phyloP scores from a whole-genome alignment of 2,888 invertebrate species.

The Synergus laeviventris region DNA sequence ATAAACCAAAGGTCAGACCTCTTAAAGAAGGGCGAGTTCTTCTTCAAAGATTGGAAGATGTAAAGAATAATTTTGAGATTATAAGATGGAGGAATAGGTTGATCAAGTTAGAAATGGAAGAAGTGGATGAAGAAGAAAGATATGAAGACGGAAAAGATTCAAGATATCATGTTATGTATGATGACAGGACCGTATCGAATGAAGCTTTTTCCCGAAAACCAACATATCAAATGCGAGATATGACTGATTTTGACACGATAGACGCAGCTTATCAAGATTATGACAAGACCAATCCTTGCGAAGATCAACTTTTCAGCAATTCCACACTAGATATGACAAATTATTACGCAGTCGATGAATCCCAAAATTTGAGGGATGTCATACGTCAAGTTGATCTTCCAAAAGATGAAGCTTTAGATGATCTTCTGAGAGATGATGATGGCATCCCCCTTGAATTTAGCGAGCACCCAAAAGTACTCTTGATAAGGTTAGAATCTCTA shows the following conservation, averaged over 20 bases:
- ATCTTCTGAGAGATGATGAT: not conserved
- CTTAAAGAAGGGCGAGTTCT: constrained; percentile 25
- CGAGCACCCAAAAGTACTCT: constrained; percentile 44
- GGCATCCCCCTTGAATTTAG: constrained; percentile 8
- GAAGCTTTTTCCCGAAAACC: not conserved
- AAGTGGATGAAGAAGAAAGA: not conserved
- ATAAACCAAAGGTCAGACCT: not conserved
- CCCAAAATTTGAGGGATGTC: not conserved
- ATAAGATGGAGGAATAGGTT: constrained; percentile 43
- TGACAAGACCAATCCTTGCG: not conserved
- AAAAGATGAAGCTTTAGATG: not conserved
- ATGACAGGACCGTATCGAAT: not conserved
- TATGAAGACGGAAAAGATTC: not conserved
- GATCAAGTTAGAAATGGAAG: not conserved
- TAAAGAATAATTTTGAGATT: constrained; percentile 41
- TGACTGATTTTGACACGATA: not conserved
- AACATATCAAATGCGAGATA: not conserved
- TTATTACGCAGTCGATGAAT: not conserved
- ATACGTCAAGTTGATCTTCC: not conserved
- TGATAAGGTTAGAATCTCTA: constrained; percentile 54
- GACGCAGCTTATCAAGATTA: not conserved
- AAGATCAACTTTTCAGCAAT: not conserved
- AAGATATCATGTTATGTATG: constrained; percentile 1
- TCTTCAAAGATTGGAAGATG: constrained; percentile 44
- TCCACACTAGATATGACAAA: not conserved